Percentiles rank a stretch among this genome's conserved stretches.
phyloP scores from a whole-genome alignment of 2,797 vertebrate genomes.

The Poeciliopsis paucimaculata region DNA sequence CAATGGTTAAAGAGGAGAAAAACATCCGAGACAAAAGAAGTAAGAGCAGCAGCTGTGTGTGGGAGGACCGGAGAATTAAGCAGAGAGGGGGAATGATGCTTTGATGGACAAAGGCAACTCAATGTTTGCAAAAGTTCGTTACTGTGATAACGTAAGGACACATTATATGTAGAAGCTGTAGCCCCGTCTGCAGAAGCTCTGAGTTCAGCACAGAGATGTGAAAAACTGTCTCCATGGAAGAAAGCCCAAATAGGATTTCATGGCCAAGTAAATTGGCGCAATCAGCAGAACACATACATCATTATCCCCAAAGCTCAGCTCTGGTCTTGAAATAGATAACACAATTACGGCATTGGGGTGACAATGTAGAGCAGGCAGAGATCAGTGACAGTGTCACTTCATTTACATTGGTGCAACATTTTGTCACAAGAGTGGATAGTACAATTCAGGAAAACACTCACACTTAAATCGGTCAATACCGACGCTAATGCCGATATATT shows the following conservation, averaged over 20 bases:
- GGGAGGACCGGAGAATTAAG: conserved; percentile 63
- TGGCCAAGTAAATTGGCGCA: conserved; percentile 36
- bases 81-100: conserved; percentile 32
- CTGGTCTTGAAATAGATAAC: conserved; percentile 2
- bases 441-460: background rate
- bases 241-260: conserved; percentile 40
- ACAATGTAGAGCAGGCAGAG: background rate
- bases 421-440: too few species aligned
- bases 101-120: conserved; percentile 50
- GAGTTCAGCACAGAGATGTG: conserved; percentile 1
- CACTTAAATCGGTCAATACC: background rate
- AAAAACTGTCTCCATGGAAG: conserved; percentile 23
- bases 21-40: conserved; percentile 47
- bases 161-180: conserved; percentile 19
- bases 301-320: background rate
- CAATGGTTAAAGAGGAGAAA: conserved; percentile 17
- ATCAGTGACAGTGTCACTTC: background rate
- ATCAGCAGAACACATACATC: conserved; percentile 10
- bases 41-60: conserved; percentile 72
- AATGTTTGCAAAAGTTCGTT: conserved; percentile 40
- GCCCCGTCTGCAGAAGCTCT: conserved; percentile 11
- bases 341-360: conserved; percentile 3
- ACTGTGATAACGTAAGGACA: conserved; percentile 28
- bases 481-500: too few species aligned
- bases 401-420: background rate